phyloP scores from a whole-genome alignment of 92 coral and sea anemone species.

The Palythoa grandiflora region DNA sequence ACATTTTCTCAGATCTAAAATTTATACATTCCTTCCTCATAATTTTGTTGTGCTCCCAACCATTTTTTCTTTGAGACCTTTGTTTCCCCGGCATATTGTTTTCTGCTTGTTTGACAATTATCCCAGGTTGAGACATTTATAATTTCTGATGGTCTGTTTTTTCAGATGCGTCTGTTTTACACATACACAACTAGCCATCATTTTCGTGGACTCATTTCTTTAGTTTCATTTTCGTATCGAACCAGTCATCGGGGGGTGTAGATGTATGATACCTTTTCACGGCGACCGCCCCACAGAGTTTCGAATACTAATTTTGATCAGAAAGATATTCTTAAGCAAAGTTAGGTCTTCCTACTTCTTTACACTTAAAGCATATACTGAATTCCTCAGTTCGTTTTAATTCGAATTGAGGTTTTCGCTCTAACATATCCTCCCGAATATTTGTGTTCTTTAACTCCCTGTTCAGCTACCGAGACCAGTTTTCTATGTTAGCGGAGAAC shows the following conservation, averaged over 20 bases:
- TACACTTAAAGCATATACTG: no score
- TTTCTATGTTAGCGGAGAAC: slow-evolving; percentile 88
- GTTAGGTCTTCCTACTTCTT: no score
- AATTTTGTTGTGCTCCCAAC: not conserved
- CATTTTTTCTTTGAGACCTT: not conserved
- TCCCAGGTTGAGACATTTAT: not conserved
- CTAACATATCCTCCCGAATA: no score
- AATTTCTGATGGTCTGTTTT: not conserved
- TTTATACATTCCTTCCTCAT: not conserved
- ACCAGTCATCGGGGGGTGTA: no score
- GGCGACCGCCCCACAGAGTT: no score
- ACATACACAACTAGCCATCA: not conserved
- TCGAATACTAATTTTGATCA: no score
- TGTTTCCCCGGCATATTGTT: no score
- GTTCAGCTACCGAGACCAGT: slow-evolving; percentile 94
- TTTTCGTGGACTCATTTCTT: not conserved
- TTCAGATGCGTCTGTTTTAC: not conserved
- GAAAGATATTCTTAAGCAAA: no score
- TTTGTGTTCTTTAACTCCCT: slow-evolving; percentile 31
- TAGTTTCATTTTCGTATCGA: no score
- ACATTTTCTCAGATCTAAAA: not conserved
- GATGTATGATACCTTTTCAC: no score
- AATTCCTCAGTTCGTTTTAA: no score
- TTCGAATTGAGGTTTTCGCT: no score
- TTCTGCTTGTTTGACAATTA: not conserved